phyloP scores from a whole-genome alignment of 2,797 vertebrate species.

The Apodemus agrarius region DNA sequence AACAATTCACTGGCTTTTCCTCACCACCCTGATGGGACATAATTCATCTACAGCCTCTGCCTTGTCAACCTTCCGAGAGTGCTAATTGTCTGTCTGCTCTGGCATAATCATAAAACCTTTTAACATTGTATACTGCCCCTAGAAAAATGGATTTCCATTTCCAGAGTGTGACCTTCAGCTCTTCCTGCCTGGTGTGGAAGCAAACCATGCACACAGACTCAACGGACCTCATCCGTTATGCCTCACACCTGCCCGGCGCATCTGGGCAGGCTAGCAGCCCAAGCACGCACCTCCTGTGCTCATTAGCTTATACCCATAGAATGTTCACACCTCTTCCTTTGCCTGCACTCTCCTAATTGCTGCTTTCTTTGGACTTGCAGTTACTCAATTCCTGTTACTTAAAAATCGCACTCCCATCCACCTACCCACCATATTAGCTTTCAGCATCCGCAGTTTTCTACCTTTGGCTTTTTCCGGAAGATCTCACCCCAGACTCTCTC shows the following conservation, averaged over 20 bases:
- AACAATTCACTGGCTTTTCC: constrained; percentile 45
- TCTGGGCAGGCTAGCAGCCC: not conserved
- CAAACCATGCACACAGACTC: not conserved
- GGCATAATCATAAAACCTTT: constrained; percentile 75
- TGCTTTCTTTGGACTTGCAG: not conserved
- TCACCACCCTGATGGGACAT: not conserved
- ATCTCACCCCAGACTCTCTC: not conserved
- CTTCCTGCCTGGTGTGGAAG: constrained; percentile 42
- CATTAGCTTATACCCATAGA: accelerated
- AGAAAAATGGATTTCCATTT: constrained; percentile 69
- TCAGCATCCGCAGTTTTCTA: not conserved
- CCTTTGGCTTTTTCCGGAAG: not conserved
- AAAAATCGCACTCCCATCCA: not conserved
- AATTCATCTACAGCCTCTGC: constrained; percentile 65
- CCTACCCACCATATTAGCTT: not conserved
- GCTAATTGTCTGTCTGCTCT: constrained; percentile 75
- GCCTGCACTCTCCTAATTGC: not conserved
- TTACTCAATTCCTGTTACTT: not conserved
- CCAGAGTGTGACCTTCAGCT: constrained; percentile 74
- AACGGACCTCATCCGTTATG: constrained; percentile 36
- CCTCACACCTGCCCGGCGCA: not conserved
- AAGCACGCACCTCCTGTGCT: not conserved
- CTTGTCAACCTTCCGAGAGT: constrained; percentile 73
- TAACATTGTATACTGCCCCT: constrained; percentile 52
- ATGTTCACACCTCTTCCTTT: not conserved